phyloP scores from a whole-genome alignment of 2,113 vertebrate species.

The Oreocharis arfaki region DNA sequence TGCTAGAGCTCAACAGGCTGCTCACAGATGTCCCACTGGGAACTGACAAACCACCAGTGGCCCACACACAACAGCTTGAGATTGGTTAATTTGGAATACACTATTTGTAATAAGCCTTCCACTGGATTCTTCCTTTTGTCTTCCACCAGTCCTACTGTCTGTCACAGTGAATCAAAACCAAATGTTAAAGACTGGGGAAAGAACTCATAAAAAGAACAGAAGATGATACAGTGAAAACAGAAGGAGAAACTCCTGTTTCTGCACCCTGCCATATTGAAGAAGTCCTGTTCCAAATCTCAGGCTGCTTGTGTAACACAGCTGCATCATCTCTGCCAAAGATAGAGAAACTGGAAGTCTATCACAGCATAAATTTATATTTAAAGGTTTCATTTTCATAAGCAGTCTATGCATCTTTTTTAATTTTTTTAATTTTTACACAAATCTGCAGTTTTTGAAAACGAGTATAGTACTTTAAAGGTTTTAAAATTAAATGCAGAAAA shows the following conservation, averaged over 20 bases:
- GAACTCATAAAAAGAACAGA: background rate
- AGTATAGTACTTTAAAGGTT: background rate
- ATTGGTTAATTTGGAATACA: background rate
- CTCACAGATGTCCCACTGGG: background rate
- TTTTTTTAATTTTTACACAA: background rate
- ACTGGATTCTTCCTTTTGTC: constrained; percentile 2
- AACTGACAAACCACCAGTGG: background rate
- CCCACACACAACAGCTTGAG: background rate
- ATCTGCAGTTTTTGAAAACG: background rate
- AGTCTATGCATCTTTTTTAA: background rate
- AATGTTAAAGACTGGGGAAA: background rate
- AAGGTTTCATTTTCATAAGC: background rate
- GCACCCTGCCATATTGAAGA: background rate
- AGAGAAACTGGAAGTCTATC: background rate
- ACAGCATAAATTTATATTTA: background rate
- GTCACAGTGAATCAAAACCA: background rate
- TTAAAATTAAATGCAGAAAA: background rate
- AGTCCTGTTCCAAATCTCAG: background rate
- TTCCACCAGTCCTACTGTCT: background rate
- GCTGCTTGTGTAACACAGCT: background rate
- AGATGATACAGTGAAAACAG: background rate
- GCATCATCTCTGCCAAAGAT: background rate
- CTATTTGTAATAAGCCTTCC: background rate
- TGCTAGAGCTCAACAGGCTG: background rate
- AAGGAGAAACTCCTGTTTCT: background rate